Evolutionary conservation across 2,113 vertebrate genomes (phyloP).

Genomic region (Pomatorhinus ruficollis): DNA sequence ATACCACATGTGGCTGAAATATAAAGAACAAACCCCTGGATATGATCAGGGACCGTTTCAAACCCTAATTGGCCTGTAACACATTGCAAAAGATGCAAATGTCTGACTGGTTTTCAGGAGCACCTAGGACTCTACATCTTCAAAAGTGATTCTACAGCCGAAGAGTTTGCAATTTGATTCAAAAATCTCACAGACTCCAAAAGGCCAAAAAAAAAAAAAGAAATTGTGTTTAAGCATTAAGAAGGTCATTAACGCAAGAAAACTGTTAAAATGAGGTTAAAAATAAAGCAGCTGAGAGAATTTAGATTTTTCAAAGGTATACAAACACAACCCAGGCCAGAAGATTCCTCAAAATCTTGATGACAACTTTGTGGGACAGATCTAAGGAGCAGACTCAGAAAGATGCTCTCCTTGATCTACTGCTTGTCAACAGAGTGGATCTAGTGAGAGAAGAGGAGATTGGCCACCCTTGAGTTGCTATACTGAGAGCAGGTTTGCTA

Average conservation of each 20-base stretch:
- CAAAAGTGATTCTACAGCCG: background rate
- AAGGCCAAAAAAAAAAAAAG: background rate
- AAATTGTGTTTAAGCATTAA: background rate
- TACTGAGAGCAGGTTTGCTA: background rate
- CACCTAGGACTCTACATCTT: background rate
- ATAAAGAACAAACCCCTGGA: background rate
- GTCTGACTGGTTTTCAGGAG: background rate
- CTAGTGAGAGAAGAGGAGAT: background rate
- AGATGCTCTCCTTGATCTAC: background rate
- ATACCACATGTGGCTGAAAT: background rate
- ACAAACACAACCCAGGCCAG: background rate
- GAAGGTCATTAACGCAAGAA: background rate
- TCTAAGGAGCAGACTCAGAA: fast-evolving
- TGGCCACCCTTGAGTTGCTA: background rate
- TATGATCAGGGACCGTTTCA: background rate
- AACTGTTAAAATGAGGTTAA: background rate
- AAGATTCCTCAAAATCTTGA: background rate
- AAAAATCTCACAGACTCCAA: background rate
- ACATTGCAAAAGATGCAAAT: background rate
- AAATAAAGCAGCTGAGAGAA: background rate
- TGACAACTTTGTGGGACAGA: background rate
- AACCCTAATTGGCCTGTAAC: background rate
- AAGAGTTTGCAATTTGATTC: background rate
- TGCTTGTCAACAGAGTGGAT: background rate
- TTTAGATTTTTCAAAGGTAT: background rate